Evolutionary conservation across 2,113 vertebrate species (phyloP).

Genomic region (Urocitellus parryii): DNA sequence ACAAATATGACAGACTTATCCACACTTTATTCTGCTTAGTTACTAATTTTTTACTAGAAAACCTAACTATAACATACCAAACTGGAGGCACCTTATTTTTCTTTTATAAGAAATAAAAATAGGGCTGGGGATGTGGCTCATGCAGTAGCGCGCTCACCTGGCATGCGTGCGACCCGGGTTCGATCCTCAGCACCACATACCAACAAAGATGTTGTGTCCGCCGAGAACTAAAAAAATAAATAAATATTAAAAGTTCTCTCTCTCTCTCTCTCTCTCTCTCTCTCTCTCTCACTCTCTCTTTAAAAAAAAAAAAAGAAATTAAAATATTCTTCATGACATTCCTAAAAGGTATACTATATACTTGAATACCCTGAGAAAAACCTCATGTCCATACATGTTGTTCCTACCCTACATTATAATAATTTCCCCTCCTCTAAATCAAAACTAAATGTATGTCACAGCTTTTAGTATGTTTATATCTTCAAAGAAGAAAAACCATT

Average conservation of each 20-base stretch:
- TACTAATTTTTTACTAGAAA: constrained; percentile 35
- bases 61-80: background rate
- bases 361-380: background rate
- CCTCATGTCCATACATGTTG: background rate
- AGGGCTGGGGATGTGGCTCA: no score
- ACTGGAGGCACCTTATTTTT: background rate
- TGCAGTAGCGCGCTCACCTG: no score
- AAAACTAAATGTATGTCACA: constrained; percentile 27
- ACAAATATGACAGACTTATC: background rate
- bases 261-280: no score
- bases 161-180: no score
- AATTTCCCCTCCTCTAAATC: background rate
- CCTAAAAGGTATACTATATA: constrained; percentile 1
- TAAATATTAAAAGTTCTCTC: no score
- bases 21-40: constrained; percentile 9
- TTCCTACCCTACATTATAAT: background rate
- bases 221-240: no score
- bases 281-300: no score
- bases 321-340: background rate
- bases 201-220: no score
- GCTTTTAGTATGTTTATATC: background rate
- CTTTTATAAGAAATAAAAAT: constrained; percentile 35
- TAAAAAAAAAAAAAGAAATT: constrained; percentile 44
- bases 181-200: no score
- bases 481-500: constrained; percentile 46